A percentile compares a stretch with the other conserved stretches of the same genome.
phyloP scores from a whole-genome alignment of 2,888 invertebrate genomes.

The Drosophila trichaetosa region DNA sequence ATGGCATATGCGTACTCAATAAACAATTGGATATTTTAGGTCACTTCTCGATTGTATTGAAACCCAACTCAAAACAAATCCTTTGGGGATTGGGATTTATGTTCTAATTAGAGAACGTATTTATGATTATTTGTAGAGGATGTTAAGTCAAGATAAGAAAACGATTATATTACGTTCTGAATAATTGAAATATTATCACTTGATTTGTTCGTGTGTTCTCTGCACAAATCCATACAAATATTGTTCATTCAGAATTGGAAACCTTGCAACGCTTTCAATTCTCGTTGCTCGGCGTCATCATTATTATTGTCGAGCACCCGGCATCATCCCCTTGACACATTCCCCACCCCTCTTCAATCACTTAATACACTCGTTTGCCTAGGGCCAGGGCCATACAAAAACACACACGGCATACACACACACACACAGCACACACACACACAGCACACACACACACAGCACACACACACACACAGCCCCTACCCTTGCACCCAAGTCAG shows the following conservation, averaged over 20 bases:
- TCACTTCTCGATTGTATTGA: conserved; percentile 10
- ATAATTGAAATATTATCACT: neutral
- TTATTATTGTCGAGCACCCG: conserved; percentile 16
- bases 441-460: neutral
- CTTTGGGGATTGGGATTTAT: conserved; percentile 6
- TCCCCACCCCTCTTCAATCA: conserved; percentile 16
- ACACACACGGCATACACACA: conserved; percentile 2
- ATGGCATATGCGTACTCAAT: conserved; percentile 30
- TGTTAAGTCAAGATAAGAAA: neutral
- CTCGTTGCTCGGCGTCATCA: conserved; percentile 35
- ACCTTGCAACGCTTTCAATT: conserved; percentile 28
- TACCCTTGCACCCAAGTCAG: neutral
- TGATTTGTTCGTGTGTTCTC: neutral
- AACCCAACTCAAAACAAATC: conserved; percentile 11
- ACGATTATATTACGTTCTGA: too few species aligned
- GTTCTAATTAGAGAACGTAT: conserved; percentile 13
- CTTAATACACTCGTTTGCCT: conserved; percentile 62
- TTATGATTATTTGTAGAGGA: neutral
- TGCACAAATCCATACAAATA: conserved; percentile 7
- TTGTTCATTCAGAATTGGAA: conserved; percentile 31
- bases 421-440: neutral
- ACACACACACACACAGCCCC: neutral
- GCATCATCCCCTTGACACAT: conserved; percentile 2
- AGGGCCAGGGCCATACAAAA: conserved; percentile 45
- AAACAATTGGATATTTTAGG: conserved; percentile 55